Conservation (phyloP, 2,888 invertebrate species). For the Tachina grossa region DNA sequence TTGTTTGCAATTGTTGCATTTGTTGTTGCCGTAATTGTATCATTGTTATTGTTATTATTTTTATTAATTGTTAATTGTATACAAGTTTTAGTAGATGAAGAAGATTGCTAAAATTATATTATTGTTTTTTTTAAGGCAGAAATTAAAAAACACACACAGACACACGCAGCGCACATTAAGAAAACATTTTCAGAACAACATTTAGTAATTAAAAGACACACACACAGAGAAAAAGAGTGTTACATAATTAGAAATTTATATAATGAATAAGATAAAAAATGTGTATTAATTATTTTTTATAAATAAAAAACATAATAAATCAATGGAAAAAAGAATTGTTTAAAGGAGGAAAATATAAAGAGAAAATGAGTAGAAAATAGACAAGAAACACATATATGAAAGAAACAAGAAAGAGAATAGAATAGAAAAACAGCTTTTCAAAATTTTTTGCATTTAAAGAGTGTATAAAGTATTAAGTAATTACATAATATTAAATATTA, state of each 20-base stretch:
- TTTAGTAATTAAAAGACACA: conserved; percentile 24
- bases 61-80: conserved; percentile 66
- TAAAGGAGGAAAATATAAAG: neutral
- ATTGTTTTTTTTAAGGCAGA: conserved; percentile 46
- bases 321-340: conserved; percentile 7
- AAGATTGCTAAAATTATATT: conserved; percentile 65
- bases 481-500: neutral
- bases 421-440: conserved; percentile 54
- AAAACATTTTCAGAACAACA: conserved; percentile 48
- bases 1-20: conserved; percentile 65
- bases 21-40: conserved; percentile 64
- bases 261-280: conserved; percentile 5
- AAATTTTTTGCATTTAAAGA: conserved; percentile 63
- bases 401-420: conserved; percentile 62
- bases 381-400: conserved; percentile 61
- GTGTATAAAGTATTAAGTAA: conserved; percentile 41
- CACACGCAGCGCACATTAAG: neutral
- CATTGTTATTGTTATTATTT: conserved; percentile 69
- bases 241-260: conserved; percentile 9
- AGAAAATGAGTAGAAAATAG: conserved; percentile 55
- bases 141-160: conserved; percentile 29
- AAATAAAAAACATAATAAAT: conserved; percentile 21
- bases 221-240: conserved; percentile 17
- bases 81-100: conserved; percentile 69
- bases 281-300: neutral